A percentile compares a stretch with the other conserved stretches of the same genome.
Evolutionary conservation across 2,797 vertebrate genomes (phyloP).

Genomic region (Cossypha niveicapilla): DNA sequence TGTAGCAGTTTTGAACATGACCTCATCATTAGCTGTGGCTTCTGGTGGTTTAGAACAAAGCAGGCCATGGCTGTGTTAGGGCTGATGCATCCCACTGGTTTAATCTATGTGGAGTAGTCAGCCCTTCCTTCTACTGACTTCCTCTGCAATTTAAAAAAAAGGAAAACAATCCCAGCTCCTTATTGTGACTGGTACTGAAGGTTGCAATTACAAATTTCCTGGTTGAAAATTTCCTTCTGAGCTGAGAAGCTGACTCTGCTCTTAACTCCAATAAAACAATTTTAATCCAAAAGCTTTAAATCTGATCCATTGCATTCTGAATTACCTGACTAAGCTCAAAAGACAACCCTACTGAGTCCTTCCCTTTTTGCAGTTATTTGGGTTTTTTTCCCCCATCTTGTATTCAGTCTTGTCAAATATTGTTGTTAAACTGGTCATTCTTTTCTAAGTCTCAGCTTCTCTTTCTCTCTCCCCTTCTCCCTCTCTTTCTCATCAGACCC

Average conservation of each 20-base stretch:
- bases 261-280: not conserved
- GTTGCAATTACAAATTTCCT: not conserved
- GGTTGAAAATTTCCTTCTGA: not conserved
- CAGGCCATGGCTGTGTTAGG: not conserved
- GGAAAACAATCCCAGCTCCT: not conserved
- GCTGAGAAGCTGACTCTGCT: not conserved
- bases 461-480: not conserved
- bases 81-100: not conserved
- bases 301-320: not conserved
- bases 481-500: not conserved
- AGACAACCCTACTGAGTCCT: not conserved
- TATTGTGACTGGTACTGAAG: not conserved
- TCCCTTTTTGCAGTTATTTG: not conserved
- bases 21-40: not conserved
- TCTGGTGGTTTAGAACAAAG: not conserved
- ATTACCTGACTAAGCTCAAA: not conserved
- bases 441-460: not conserved
- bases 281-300: not conserved
- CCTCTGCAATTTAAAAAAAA: not conserved
- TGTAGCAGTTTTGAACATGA: not conserved
- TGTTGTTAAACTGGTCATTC: not conserved
- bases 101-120: not conserved
- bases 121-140: not conserved
- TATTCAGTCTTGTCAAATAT: not conserved
- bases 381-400: fast-evolving